phyloP scores from a whole-genome alignment of 2,888 invertebrate species.

The Volucella bombylans region DNA sequence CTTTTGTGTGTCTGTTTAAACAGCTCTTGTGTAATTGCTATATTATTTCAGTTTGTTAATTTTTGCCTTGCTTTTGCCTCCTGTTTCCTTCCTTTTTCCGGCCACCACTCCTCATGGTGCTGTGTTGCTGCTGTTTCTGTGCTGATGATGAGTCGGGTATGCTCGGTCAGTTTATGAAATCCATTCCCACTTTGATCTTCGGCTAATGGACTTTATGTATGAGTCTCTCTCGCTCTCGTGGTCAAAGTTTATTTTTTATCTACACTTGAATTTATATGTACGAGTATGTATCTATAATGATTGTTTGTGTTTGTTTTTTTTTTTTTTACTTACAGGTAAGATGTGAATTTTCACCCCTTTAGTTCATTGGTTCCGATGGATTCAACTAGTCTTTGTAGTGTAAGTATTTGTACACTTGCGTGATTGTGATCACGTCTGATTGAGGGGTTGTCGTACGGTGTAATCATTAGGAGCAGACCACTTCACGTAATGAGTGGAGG shows the following conservation, averaged over 20 bases:
- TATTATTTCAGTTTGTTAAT: slow-evolving; percentile 74
- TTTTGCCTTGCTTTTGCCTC: slow-evolving; percentile 24
- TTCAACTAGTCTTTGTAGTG: background rate
- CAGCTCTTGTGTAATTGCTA: slow-evolving; percentile 70
- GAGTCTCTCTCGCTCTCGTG: background rate
- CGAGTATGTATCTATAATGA: slow-evolving; percentile 35
- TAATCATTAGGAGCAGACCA: slow-evolving; percentile 7
- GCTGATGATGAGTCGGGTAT: slow-evolving; percentile 1
- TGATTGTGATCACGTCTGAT: slow-evolving; percentile 16
- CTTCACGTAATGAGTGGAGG: slow-evolving; percentile 32
- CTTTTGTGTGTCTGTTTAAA: slow-evolving; percentile 59
- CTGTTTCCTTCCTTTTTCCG: background rate
- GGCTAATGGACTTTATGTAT: slow-evolving; percentile 62
- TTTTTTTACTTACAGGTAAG: slow-evolving; percentile 67
- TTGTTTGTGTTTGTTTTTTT: slow-evolving; percentile 13
- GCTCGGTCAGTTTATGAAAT: slow-evolving; percentile 61
- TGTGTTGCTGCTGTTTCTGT: background rate
- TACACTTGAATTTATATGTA: background rate
- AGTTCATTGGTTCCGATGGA: background rate
- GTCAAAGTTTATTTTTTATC: background rate
- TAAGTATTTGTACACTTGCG: slow-evolving; percentile 30
- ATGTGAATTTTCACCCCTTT: slow-evolving; percentile 17
- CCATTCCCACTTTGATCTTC: slow-evolving; percentile 59
- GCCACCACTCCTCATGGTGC: background rate
- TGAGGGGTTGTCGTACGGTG: background rate